A percentile compares a stretch with the other conserved stretches of the same genome.
phyloP scores from a whole-genome alignment of 2,113 vertebrate genomes.

The Polyodon spathula region DNA sequence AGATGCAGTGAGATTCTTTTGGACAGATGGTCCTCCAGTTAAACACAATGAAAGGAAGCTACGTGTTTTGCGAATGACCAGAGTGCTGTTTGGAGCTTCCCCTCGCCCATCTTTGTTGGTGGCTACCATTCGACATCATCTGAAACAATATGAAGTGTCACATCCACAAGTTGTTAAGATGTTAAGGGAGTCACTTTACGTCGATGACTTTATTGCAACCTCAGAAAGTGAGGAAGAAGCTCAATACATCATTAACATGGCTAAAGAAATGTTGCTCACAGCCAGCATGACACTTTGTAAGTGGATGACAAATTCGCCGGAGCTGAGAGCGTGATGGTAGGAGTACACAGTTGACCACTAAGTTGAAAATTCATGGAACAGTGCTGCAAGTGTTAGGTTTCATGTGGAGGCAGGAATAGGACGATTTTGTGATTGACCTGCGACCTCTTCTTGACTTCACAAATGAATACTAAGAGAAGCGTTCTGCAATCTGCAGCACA shows the following conservation, averaged over 20 bases:
- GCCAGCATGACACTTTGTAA: slow-evolving; percentile 18
- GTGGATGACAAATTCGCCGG: slow-evolving; percentile 13
- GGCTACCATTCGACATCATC: background rate
- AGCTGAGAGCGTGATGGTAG: slow-evolving; percentile 15
- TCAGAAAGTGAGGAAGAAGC: slow-evolving; percentile 5
- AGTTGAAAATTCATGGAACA: slow-evolving; percentile 1
- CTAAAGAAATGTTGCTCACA: slow-evolving; percentile 12
- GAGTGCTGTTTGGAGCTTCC: slow-evolving; percentile 7
- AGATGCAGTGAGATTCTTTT: slow-evolving; percentile 28
- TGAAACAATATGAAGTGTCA: slow-evolving; percentile 8
- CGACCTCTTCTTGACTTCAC: background rate
- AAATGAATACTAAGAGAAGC: slow-evolving; percentile 12
- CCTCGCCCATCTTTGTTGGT: slow-evolving; percentile 9
- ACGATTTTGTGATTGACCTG: slow-evolving; percentile 21
- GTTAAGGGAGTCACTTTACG: slow-evolving; percentile 19
- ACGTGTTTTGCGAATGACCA: slow-evolving; percentile 10
- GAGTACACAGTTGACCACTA: background rate
- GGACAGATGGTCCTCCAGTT: slow-evolving; percentile 17
- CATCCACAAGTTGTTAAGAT: background rate
- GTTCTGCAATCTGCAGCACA: slow-evolving; percentile 11
- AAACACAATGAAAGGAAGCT: slow-evolving; percentile 4
- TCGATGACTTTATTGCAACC: slow-evolving; percentile 19
- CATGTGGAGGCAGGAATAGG: slow-evolving; percentile 7
- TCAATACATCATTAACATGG: slow-evolving; percentile 3
- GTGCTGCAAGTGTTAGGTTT: slow-evolving; percentile 21